A percentile compares a stretch with the other conserved stretches of the same genome.
phyloP scores from a whole-genome alignment of 2,797 vertebrate genomes.

The Chelon auratus region DNA sequence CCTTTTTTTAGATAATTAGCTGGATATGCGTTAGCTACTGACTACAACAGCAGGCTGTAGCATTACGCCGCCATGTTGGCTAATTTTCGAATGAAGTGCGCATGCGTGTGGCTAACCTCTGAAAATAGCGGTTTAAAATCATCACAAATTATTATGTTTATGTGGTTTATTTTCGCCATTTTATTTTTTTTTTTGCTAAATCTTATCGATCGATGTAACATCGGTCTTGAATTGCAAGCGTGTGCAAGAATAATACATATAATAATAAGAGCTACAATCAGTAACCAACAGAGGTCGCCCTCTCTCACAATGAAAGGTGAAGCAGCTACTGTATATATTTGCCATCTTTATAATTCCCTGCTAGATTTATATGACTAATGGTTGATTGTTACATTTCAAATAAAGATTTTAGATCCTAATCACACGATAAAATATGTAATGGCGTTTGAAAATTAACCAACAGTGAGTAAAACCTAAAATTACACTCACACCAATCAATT shows the following conservation, averaged over 20 bases:
- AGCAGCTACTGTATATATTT: no score
- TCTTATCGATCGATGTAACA: accelerated
- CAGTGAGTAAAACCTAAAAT: not conserved
- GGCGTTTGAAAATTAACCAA: not conserved
- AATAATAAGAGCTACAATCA: not conserved
- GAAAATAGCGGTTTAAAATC: not conserved
- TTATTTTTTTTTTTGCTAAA: not conserved
- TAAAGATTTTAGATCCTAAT: not conserved
- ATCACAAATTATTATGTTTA: not conserved
- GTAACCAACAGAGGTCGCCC: conserved; percentile 61
- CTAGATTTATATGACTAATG: not conserved
- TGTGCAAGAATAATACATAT: not conserved
- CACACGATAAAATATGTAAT: not conserved
- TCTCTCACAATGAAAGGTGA: not conserved
- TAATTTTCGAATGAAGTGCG: conserved; percentile 14
- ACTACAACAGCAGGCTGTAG: conserved; percentile 41
- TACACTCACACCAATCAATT: not conserved
- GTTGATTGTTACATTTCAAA: not conserved
- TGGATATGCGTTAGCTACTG: conserved; percentile 1
- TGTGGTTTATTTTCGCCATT: not conserved
- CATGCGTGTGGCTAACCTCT: conserved; percentile 56
- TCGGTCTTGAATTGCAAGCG: not conserved
- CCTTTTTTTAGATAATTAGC: not conserved
- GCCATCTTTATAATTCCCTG: no score
- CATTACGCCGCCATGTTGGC: conserved; percentile 69